Base-by-base conservation (phyloP, 2,888 invertebrate species). In the Trichogramma dendrolimi region DNA sequence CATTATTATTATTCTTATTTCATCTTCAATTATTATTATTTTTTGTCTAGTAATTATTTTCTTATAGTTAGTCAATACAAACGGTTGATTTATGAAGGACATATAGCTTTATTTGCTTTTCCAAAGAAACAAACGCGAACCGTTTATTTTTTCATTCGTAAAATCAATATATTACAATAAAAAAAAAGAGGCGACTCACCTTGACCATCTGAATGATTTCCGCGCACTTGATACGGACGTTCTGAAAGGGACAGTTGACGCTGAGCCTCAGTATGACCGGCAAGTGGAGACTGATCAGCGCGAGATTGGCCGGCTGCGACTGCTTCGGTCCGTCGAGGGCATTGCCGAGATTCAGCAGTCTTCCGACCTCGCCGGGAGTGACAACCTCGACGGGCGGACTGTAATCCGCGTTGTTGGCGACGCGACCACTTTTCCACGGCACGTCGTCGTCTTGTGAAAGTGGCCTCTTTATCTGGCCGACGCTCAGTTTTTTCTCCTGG, bases 211-310 rank as follows among this genome's bases (percentile, higher is more conserved):
- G 80, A 68, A 86, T 77, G 72, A 85, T 83, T 71, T 83, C 81
- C 66, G 80, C 79, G 70, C 84, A 84, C 71, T 83, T 84, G 69
- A 83, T 83, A 68, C 85, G 79, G 58, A 85, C 83, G 72, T 85
- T 85, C 67, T 81, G 79, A 69, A 85, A 85, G 6, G 86, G 86
- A 72, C 85, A 85, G 73, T 83, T 83, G 68, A 83, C 79, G 60
- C 83, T 82, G 60, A 85, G 80, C 69, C 85, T 79, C 56, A 85
- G 76, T 68, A 85, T 82, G 68, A 84, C 84, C 43, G 85, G 84
- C 65, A 86, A n/a, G 73, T 84, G 83, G 57, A 84, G 73, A 52
- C 81, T 81, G 58, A 83, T 82, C 67, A 83, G 75, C 59, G 82
- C 82, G 67, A 82, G 72, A 70, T 81, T 81, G 10, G 82, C 78